Evolutionary conservation across 92 coral and sea anemone genomes (phyloP), one percentile per base, ranked within the genome.

Genomic region (Galaxea fascicularis): DNA sequence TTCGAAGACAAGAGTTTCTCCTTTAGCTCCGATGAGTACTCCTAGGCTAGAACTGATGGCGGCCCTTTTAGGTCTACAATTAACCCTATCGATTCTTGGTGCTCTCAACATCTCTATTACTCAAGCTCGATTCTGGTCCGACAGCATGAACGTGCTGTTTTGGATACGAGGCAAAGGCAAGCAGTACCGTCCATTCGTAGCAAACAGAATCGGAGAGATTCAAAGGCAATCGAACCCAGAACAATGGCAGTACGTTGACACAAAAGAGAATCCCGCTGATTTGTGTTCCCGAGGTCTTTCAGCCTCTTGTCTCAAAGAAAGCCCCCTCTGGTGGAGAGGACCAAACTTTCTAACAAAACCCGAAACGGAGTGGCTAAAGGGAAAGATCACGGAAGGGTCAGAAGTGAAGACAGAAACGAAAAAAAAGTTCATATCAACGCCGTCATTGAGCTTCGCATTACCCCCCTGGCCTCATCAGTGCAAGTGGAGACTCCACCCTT

Each of bases 41-140:
- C 91, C 88, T 5, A 52, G 88, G 30, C 49, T 88, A 29, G 91
- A 83, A 74, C 85, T 82, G 1, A 88, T 83, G 89, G 78, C 89
- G 27, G 91, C 89, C 56, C 31, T 64, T 83, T 6, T 88, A 12
- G 83, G 84, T 29, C 63, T 84, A 10, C 28, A 57, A 10, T 39
- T 78, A n/a, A 64, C 85, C 6, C 24, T 66, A 41, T 27, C 79
- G 11, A 28, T 86, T 1, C 77, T 41, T 25, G 18, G 16, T 24
- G 60, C 59, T 14, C 64, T 62, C 11, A 71, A 39, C 30, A 51
- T 17, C 10, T 53, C 53, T 21, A 31, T 16, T 10, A 8, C 29
- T 8, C 18, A 46, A 35, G 25, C 49, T 22, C 28, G 8, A 10
- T 86, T 53, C 54, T 86, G 90, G 90, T 69, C 90, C 10, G 84